Percentiles rank a stretch among this genome's conserved stretches.
phyloP scores from a whole-genome alignment of 35 echinoderm and acorn worm genomes.

The Heliocidaris tuberculata region DNA sequence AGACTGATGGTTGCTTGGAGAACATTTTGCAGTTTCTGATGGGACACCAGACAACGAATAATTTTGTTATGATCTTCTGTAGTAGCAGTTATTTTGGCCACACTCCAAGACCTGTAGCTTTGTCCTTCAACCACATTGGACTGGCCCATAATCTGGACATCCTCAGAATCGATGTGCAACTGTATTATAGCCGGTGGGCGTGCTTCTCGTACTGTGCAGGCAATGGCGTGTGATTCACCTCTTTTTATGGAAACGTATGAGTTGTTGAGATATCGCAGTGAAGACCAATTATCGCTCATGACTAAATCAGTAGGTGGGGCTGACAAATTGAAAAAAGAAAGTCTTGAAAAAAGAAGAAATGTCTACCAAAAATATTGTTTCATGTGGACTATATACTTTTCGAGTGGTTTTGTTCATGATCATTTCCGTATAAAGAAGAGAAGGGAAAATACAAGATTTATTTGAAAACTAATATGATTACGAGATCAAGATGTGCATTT shows the following conservation, averaged over 20 bases:
- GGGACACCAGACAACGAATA: background rate
- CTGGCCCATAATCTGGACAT: background rate
- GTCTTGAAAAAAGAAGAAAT: no score
- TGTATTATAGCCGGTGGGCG: background rate
- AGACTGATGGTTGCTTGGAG: background rate
- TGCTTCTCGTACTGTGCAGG: background rate
- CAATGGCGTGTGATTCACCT: background rate
- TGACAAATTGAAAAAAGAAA: background rate
- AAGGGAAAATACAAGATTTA: no score
- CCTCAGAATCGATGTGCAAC: background rate
- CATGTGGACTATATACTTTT: no score
- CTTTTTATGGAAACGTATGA: background rate
- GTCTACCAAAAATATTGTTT: no score
- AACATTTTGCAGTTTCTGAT: background rate
- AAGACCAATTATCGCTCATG: background rate
- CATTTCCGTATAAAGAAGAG: no score
- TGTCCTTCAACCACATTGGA: background rate
- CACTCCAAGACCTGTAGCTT: background rate
- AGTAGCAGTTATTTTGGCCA: background rate
- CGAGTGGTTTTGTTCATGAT: no score
- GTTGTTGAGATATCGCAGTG: background rate
- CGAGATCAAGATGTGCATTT: no score
- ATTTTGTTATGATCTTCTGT: background rate
- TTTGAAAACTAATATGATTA: no score
- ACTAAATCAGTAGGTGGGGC: background rate